Evolutionary conservation across 1,140 invertebrate genomes (phyloP), one percentile per base, ranked within the genome.

Genomic region (Temnothorax nylanderi): DNA sequence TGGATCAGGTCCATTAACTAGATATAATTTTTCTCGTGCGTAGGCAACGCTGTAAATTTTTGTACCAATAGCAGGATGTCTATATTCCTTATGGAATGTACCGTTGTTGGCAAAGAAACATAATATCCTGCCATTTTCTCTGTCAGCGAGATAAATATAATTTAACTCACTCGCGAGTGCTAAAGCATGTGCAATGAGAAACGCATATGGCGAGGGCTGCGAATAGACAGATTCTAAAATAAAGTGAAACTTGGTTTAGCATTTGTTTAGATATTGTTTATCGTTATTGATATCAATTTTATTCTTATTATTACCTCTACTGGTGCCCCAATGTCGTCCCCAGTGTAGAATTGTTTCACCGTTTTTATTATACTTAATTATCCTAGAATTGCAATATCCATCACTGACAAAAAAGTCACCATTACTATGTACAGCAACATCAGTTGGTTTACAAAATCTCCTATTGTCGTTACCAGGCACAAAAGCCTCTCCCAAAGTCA

Each of bases 321-420:
- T 13, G 34, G 13, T 56, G 18, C 69, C 69, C 88, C 90, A 94
- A 89, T 95, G 94, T 91, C 96, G 95, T 7, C 97, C 97, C 97
- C 97, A 97, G 74, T 96, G 93, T 49, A 97, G 92, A 87, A 98
- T 96, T 89, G 96, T 96, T 56, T 96, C 95, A 4, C 98, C 98
- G n/a, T 96, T 94, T 8, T 96, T 95, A 16, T 97, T 96, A 92
- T 97, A 99, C 93, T 99, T 99, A 37, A 99, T 95, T 41, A 99
- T 97, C 87, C 99, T 96, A 3, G 97, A 97, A 95, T 99, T 99
- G 93, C 99, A 99, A 93, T 99, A 99, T 13, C 98, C 98, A 95
- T 99, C 99, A 13, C 98, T 97, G 0, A 99, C 98, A 94, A 98
- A 99, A 94, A 99, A 98, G 81, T 98, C 97, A 0, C 98, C 98